Percentiles rank a stretch among this genome's conserved stretches.
phyloP scores from a whole-genome alignment of 2,888 invertebrate species.

The Tenodera sinensis region DNA sequence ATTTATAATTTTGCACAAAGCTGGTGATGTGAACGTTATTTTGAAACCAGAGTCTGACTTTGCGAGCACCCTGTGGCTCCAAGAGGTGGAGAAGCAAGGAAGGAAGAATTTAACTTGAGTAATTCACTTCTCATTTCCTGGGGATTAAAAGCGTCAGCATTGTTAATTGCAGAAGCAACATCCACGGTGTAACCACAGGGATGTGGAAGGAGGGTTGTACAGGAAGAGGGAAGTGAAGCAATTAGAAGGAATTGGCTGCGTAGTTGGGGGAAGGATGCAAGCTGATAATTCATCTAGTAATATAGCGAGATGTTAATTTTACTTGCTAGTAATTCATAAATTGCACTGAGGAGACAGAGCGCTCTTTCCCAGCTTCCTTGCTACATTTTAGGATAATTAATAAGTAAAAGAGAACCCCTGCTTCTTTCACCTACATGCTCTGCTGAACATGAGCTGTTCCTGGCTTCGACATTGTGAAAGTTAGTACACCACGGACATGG shows the following conservation, averaged over 20 bases:
- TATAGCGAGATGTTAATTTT: conserved; percentile 23
- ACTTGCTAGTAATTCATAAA: conserved; percentile 20
- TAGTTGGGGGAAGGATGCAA: background rate
- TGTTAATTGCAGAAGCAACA: conserved; percentile 4
- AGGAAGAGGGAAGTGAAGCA: conserved; percentile 7
- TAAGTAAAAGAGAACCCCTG: conserved; percentile 11
- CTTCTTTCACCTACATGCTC: background rate
- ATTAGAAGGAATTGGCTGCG: conserved; percentile 27
- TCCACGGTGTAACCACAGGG: conserved; percentile 5
- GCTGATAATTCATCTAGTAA: conserved; percentile 22
- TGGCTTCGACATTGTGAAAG: background rate
- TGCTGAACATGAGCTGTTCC: background rate
- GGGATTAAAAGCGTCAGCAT: conserved; percentile 11
- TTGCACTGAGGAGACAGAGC: background rate
- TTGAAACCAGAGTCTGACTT: background rate
- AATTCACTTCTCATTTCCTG: conserved; percentile 28
- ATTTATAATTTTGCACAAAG: too few relatives aligned
- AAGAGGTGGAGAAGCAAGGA: background rate
- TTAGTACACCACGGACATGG: too few relatives aligned
- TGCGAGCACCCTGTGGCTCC: background rate
- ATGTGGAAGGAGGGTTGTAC: background rate
- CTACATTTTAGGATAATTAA: conserved; percentile 22
- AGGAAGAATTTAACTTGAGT: conserved; percentile 25
- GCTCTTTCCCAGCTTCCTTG: background rate
- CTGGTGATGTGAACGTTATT: background rate